Conservation (phyloP, 2,797 vertebrate species). For the Bovichtus diacanthus region DNA sequence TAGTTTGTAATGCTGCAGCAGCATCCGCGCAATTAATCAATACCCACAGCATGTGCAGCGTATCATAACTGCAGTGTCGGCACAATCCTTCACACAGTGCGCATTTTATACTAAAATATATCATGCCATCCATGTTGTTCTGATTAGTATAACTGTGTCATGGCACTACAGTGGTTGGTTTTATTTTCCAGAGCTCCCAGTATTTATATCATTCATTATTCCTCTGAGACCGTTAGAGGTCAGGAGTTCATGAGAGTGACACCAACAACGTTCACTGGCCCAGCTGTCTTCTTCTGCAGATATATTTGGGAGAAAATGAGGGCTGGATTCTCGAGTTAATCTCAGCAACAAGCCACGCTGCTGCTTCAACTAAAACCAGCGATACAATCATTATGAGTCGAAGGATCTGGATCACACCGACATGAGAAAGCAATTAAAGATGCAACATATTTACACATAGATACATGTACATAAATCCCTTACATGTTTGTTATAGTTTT, state of each 20-base stretch:
- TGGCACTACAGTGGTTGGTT: neutral
- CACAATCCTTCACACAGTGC: slow-evolving; percentile 23
- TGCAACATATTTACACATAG: neutral
- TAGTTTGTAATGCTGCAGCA: slow-evolving; percentile 18
- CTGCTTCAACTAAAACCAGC: neutral
- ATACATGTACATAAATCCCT: neutral
- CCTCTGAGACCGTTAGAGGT: neutral
- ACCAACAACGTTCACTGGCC: neutral
- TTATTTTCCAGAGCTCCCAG: slow-evolving; percentile 2
- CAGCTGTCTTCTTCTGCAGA: neutral
- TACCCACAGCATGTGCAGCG: slow-evolving; percentile 13
- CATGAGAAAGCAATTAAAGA: neutral
- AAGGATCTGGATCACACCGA: neutral
- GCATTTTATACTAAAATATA: slow-evolving; percentile 24
- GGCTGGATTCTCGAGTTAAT: neutral
- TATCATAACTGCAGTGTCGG: slow-evolving; percentile 28
- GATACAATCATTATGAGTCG: neutral
- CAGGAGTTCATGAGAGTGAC: neutral
- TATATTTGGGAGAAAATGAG: neutral
- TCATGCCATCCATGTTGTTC: neutral
- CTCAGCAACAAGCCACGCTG: neutral
- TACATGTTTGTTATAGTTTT: neutral
- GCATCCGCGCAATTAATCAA: slow-evolving; percentile 36
- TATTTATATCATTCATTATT: neutral
- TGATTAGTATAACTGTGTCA: neutral